Evolutionary conservation across 2,888 invertebrate genomes (phyloP).

Genomic region (Cerceris rybyensis): DNA sequence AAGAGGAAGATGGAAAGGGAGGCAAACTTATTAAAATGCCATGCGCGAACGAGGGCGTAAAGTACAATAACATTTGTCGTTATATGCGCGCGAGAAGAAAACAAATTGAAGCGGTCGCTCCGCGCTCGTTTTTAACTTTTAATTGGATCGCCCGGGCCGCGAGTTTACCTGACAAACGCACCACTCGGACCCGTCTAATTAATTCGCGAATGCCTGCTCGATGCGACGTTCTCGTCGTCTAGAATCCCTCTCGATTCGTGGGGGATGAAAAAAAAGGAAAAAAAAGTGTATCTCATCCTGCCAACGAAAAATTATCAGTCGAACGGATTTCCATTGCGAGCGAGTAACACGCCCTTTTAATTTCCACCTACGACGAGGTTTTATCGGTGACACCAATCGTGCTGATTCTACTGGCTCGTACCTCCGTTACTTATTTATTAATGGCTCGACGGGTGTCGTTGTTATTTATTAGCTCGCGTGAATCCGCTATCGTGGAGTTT

Average conservation of each 20-base stretch:
- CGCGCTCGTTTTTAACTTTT: slow-evolving; percentile 65
- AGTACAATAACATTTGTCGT: slow-evolving; percentile 62
- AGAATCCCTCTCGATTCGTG: background rate
- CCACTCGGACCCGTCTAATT: slow-evolving; percentile 54
- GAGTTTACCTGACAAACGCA: slow-evolving; percentile 36
- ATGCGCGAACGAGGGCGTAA: slow-evolving; percentile 32
- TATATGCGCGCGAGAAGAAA: slow-evolving; percentile 49
- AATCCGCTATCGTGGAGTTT: no score
- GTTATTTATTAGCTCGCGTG: background rate
- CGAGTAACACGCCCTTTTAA: background rate
- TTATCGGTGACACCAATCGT: background rate
- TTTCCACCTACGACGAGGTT: background rate
- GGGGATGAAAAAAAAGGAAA: slow-evolving; percentile 2
- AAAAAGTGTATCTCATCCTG: background rate
- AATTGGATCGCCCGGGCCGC: slow-evolving; percentile 60
- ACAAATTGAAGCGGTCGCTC: slow-evolving; percentile 50
- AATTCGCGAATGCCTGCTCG: slow-evolving; percentile 48
- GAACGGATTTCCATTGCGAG: background rate
- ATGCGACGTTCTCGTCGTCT: slow-evolving; percentile 14
- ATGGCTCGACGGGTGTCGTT: background rate
- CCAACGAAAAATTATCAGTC: background rate
- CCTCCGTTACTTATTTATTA: background rate
- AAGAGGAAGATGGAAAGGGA: background rate
- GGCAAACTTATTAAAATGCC: slow-evolving; percentile 59
- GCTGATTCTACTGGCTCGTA: background rate